Percentiles rank a stretch among this genome's conserved stretches.
These are phyloP conservation scores for Tetragonula clypearis DNA, from an alignment of 1,140 invertebrate species.

Conservation along the genomic window DNA sequence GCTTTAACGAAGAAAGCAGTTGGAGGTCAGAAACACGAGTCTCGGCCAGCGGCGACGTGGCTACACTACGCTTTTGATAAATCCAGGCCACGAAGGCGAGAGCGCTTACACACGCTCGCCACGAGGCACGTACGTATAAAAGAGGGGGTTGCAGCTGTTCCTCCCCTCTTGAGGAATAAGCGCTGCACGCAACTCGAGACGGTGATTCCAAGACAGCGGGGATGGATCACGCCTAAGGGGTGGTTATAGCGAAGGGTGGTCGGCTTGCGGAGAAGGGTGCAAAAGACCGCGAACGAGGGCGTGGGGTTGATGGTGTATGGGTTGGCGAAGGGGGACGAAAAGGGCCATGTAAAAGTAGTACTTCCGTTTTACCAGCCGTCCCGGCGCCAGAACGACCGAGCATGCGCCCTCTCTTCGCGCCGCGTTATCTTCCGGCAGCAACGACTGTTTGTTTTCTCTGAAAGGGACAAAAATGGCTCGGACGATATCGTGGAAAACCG, in stretches of 20 bases:
- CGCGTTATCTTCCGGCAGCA: slow-evolving; percentile 56
- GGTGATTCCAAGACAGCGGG: slow-evolving; percentile 67
- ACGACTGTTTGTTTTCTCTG: slow-evolving; percentile 64
- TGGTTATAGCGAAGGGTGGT: slow-evolving; percentile 46
- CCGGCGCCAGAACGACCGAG: slow-evolving; percentile 65
- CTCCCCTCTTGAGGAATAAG: slow-evolving; percentile 35
- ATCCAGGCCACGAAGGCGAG: slow-evolving; percentile 65
- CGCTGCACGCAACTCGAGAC: slow-evolving; percentile 73
- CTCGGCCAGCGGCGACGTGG: slow-evolving; percentile 15
- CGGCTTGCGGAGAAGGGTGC: slow-evolving; percentile 44
- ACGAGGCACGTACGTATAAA: slow-evolving; percentile 30
- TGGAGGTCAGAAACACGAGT: slow-evolving; percentile 32
- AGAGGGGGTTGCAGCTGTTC: slow-evolving; percentile 54
- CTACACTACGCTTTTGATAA: slow-evolving; percentile 54
- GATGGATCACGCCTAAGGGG: slow-evolving; percentile 46
- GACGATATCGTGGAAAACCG: slow-evolving; percentile 55
- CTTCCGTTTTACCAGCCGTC: slow-evolving; percentile 73
- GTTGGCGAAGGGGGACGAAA: slow-evolving; percentile 37
- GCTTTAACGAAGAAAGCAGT: not conserved
- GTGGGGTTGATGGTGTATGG: not conserved
- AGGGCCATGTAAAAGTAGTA: slow-evolving; percentile 73
- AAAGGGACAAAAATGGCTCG: slow-evolving; percentile 70
- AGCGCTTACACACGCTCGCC: slow-evolving; percentile 39
- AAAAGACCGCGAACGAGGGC: slow-evolving; percentile 9
- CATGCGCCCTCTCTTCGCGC: slow-evolving; percentile 47